Conservation (phyloP, 2,797 vertebrate genomes). For the Sternarchorhynchus goeldii region DNA sequence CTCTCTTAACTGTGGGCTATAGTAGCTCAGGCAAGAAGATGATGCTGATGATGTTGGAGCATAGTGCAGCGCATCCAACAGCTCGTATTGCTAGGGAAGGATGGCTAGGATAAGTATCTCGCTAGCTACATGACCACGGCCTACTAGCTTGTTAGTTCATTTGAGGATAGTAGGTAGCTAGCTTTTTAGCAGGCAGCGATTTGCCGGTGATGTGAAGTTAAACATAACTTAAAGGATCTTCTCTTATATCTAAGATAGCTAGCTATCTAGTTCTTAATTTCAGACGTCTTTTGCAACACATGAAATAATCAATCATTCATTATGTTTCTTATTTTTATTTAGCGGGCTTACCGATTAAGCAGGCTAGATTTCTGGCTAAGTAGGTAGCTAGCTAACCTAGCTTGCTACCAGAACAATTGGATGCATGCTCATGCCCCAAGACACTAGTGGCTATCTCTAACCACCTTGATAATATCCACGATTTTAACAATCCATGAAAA, state of each 20-base stretch:
- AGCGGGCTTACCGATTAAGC: neutral
- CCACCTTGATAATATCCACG: neutral
- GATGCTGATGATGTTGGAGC: constrained; percentile 31
- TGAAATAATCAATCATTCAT: too few relatives aligned
- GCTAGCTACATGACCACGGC: neutral
- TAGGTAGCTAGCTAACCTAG: neutral
- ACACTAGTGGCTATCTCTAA: neutral
- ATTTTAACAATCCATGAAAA: neutral
- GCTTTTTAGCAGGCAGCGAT: too few relatives aligned
- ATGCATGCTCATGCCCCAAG: neutral
- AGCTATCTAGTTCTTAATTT: too few relatives aligned
- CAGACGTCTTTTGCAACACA: too few relatives aligned
- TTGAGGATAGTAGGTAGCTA: too few relatives aligned
- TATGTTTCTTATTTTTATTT: neutral
- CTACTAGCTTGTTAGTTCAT: neutral
- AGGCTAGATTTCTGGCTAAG: neutral
- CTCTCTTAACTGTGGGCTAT: neutral
- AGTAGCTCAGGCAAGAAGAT: neutral
- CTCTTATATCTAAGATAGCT: too few relatives aligned
- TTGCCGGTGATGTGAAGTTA: neutral
- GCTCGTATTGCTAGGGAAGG: neutral
- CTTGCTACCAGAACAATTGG: neutral
- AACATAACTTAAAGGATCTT: neutral
- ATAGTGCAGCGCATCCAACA: neutral
- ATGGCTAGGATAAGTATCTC: too few relatives aligned